These are phyloP conservation scores for Rhea americana DNA, from an alignment of 2,113 vertebrate genomes.

Conservation along the genomic window DNA sequence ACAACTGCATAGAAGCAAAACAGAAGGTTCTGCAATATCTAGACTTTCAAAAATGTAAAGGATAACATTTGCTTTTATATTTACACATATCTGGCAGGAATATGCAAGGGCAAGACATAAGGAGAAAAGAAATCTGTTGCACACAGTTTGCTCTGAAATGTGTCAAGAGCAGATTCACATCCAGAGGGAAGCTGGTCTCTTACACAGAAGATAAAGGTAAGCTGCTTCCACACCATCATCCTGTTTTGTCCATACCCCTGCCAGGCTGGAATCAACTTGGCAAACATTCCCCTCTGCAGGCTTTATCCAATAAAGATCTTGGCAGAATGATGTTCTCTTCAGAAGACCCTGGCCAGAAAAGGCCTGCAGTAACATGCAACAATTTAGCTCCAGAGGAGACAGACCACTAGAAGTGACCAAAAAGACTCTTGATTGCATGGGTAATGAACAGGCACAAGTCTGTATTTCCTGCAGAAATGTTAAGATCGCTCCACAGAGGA, in stretches of 20 bases:
- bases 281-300: neutral
- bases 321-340: neutral
- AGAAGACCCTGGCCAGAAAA: neutral
- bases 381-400: neutral
- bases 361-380: neutral
- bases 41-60: neutral
- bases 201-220: neutral
- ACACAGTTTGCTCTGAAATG: neutral
- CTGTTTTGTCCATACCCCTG: neutral
- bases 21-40: neutral
- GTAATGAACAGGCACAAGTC: neutral
- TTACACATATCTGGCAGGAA: neutral
- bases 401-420: neutral
- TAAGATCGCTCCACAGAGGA: neutral
- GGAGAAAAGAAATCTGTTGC: neutral
- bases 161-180: neutral
- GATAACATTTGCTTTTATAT: neutral
- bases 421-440: neutral
- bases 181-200: neutral
- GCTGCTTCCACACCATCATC: neutral
- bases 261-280: neutral
- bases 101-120: neutral
- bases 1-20: neutral
- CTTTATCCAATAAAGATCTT: neutral
- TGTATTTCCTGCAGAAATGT: accelerated